These are phyloP conservation scores for Stylophora pistillata DNA, from an alignment of 64 coral and sea anemone genomes.

Conservation along the genomic window DNA sequence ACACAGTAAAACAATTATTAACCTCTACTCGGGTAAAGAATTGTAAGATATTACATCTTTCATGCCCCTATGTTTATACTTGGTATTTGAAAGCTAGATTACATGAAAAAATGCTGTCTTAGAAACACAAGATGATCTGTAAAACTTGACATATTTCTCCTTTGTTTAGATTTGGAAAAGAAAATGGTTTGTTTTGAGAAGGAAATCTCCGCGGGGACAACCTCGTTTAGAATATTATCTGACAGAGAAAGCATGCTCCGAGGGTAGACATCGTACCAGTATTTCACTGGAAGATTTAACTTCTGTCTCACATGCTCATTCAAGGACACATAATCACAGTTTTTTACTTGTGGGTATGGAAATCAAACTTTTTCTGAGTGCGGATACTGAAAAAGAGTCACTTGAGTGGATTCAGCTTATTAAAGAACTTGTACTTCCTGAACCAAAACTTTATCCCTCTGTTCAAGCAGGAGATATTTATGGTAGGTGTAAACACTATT, in stretches of 20 bases:
- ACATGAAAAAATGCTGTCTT: too few species aligned
- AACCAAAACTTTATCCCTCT: conserved; percentile 85
- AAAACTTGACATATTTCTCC: background rate
- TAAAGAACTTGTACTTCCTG: conserved; percentile 92
- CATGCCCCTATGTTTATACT: too few species aligned
- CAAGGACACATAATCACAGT: conserved; percentile 68
- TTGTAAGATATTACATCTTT: too few species aligned
- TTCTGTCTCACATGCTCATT: conserved; percentile 69
- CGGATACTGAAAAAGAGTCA: conserved; percentile 63
- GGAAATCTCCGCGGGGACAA: conserved; percentile 77
- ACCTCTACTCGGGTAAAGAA: too few species aligned
- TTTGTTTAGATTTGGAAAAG: conserved; percentile 87
- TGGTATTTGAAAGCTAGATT: too few species aligned
- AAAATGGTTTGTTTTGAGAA: conserved; percentile 90
- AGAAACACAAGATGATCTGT: too few species aligned
- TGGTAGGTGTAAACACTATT: conserved; percentile 38
- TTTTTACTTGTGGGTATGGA: conserved; percentile 75
- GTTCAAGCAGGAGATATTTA: conserved; percentile 90
- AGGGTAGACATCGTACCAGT: conserved; percentile 76
- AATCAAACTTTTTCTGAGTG: conserved; percentile 79
- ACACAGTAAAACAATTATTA: too few species aligned
- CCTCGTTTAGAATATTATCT: conserved; percentile 82
- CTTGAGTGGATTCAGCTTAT: conserved; percentile 84
- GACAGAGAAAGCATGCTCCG: conserved; percentile 88
- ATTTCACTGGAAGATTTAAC: conserved; percentile 83